A percentile compares a stretch with the other conserved stretches of the same genome.
These are phyloP conservation scores for Nephotettix cincticeps DNA, from an alignment of 1,140 invertebrate genomes.

Conservation along the genomic window DNA sequence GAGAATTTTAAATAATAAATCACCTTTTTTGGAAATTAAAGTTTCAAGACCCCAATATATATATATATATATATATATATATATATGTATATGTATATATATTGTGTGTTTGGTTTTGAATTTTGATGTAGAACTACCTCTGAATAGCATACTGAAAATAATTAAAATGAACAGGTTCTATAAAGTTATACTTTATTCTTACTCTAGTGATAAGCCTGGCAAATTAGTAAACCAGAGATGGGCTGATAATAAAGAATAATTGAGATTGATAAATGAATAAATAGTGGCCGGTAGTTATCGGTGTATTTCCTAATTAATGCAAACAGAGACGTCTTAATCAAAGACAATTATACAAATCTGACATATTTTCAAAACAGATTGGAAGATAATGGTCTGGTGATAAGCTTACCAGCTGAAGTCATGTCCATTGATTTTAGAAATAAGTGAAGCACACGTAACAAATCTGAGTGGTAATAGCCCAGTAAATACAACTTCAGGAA, in stretches of 20 bases:
- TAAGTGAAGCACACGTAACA: neutral
- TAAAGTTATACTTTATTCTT: neutral
- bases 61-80: neutral
- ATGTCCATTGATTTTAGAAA: neutral
- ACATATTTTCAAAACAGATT: no score
- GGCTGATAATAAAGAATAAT: no score
- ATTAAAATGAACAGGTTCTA: neutral
- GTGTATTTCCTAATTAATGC: no score
- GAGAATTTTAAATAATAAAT: neutral
- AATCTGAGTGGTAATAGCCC: neutral
- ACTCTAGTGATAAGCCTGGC: slow-evolving; percentile 1
- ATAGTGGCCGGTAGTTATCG: no score
- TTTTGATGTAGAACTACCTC: neutral
- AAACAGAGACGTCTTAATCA: no score
- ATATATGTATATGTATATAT: neutral
- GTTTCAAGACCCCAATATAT: neutral
- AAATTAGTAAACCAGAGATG: no score
- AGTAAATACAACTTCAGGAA: neutral
- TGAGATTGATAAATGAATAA: no score
- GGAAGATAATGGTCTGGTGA: neutral
- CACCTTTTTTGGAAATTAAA: neutral
- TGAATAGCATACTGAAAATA: neutral
- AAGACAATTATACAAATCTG: no score
- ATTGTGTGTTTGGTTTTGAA: neutral
- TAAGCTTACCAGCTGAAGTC: slow-evolving; percentile 16